Evolutionary conservation across 2,113 vertebrate species (phyloP), one percentile per base, ranked within the genome.

Genomic region (Bostrychus sinensis): DNA sequence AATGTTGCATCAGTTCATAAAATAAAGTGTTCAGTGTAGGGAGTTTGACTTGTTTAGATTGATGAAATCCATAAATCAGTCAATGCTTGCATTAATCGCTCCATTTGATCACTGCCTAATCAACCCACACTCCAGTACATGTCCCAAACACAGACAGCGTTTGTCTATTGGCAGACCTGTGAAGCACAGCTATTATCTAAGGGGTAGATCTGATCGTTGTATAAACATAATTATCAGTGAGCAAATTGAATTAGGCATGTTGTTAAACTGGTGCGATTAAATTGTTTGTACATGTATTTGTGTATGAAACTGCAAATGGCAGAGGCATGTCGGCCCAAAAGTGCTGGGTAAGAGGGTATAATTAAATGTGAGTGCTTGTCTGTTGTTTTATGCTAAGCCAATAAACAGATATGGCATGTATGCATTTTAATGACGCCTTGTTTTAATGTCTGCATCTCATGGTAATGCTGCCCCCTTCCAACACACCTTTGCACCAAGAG

Each of bases 151-250:
- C 28, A 71, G n/a, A 39, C 14, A 57, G 0, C 12, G 4, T 32
- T 10, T 19, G 19, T 56, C 59, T 81, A 43, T 72, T 61, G 32
- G 16, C 34, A 11, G 37, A 11, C 28, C 43, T 70, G 45, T 62
- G 25, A 65, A 65, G 36, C 41, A 42, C 12, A 32, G 55, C 54
- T 46, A 68, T 68, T 66, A 80, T 81, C 62, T 48, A 51, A 56
- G 56, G 67, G 66, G 46, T 51, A 63, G 32, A 60, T 68, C 57
- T 66, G 32, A 76, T 78, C 60, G 32, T 12, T 71, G 53, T 53
- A 66, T 38, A 56, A 80, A 72, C 42, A 26, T 72, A 69, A 78
- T 77, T 66, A 77, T 59, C 19, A 16, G 28, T 46, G 51, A 67
- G 68, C 42, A 72, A 71, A 68, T 67, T 0, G 50, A 69, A 70